phyloP scores from a whole-genome alignment of 2,113 vertebrate genomes.

The Leucopsar rothschildi region DNA sequence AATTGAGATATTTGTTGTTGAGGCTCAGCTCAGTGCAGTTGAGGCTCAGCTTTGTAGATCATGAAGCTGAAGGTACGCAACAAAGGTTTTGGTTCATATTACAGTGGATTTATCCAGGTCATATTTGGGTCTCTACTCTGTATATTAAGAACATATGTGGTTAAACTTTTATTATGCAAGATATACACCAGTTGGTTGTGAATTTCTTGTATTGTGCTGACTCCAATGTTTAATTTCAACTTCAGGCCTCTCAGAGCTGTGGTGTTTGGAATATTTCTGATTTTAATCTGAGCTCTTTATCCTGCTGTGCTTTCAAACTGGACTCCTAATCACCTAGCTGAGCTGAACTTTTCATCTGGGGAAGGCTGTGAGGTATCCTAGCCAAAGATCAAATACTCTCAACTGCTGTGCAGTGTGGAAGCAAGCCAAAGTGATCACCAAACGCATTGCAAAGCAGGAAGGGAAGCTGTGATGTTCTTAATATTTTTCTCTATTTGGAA shows the following conservation, averaged over 20 bases:
- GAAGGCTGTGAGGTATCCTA: slow-evolving; percentile 19
- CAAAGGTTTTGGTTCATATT: slow-evolving; percentile 17
- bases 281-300: slow-evolving; percentile 60
- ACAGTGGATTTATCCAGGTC: slow-evolving; percentile 39
- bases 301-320: slow-evolving; percentile 54
- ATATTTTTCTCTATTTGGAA: neutral
- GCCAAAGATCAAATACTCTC: slow-evolving; percentile 46
- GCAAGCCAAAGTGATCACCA: neutral
- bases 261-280: slow-evolving; percentile 57
- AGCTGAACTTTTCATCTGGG: slow-evolving; percentile 41
- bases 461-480: neutral
- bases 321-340: slow-evolving; percentile 25
- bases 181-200: slow-evolving; percentile 39
- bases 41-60: neutral
- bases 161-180: slow-evolving; percentile 62
- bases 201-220: slow-evolving; percentile 59
- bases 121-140: slow-evolving; percentile 35
- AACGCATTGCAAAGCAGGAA: neutral
- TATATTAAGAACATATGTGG: slow-evolving; percentile 67
- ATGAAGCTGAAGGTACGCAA: neutral
- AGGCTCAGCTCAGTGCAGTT: neutral
- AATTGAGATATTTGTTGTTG: neutral
- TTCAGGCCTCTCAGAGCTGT: slow-evolving; percentile 1
- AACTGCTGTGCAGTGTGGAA: slow-evolving; percentile 34
- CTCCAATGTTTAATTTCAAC: slow-evolving; percentile 54